Evolutionary conservation across 92 coral and sea anemone species (phyloP).

Genomic region (Paramuricea clavata): DNA sequence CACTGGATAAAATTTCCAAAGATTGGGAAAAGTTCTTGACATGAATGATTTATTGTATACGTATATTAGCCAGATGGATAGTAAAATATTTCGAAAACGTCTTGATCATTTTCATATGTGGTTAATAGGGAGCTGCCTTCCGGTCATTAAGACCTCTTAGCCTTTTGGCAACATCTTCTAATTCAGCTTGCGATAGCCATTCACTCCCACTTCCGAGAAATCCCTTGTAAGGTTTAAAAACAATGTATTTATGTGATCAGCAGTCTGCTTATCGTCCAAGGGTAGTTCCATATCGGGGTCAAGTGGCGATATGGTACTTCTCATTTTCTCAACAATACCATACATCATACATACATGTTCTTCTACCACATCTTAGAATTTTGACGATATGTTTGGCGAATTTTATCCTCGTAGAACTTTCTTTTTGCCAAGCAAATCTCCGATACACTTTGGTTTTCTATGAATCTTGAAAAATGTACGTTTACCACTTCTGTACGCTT

Average conservation of each 20-base stretch:
- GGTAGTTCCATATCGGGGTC: background rate
- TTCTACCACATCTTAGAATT: background rate
- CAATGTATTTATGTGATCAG: background rate
- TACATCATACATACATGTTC: background rate
- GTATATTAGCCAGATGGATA: conserved; percentile 18
- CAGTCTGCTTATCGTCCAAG: no score
- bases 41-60: background rate
- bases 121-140: background rate
- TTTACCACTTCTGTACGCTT: no score
- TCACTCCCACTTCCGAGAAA: background rate
- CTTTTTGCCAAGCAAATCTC: no score
- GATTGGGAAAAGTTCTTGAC: background rate
- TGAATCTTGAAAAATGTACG: no score
- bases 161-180: background rate
- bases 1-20: conserved; percentile 7
- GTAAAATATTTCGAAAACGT: background rate
- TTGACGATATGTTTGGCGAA: background rate
- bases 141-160: background rate
- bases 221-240: background rate
- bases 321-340: background rate
- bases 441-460: no score
- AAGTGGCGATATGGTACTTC: background rate
- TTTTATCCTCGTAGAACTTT: background rate
- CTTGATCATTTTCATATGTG: no score
- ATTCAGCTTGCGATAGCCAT: background rate